Base-by-base conservation (phyloP, 2,888 invertebrate species). In the Microplitis deprimator region DNA sequence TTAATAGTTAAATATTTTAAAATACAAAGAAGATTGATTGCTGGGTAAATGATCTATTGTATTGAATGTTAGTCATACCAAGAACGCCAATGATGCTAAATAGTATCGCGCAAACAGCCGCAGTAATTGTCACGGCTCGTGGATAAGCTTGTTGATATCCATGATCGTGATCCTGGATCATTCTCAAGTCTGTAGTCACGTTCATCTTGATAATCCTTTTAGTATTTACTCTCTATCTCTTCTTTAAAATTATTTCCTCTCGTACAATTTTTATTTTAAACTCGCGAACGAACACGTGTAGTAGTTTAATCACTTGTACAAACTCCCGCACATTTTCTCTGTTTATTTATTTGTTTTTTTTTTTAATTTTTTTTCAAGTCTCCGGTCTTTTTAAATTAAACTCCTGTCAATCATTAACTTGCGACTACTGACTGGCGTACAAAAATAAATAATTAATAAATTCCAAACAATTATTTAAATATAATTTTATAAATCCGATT, bases 1-100 rank as follows among this genome's bases (percentile, higher is more conserved):
- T 75, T 6, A 16, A 39, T 71, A 17, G 16, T n/a, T 29, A 69
- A 41, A 40, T 61, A 50, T 68, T 39, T 60, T 29, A 3, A 3
- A 29, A 29, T 29, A 29, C 50, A 13, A 13, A 50, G 3, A 50
- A 50, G 8, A 50, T 50, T 50, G 13, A 50, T 5, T 50, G 13
- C 7, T 16, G 16, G 10, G 8, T 6, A 8, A 62, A 17, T 62
- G n/a, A 16, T 62, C 17, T 41, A 60, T 60, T 59, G 16, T 50
- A 68, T 62, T 73, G 50, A 68, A 70, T 67, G 62, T 62, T 76
- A 39, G 68, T 77, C 81, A 81, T 84, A 96, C 96, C 96, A 78
- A 94, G 91, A 79, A 96, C 93, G 79, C 96, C 96, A 67, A 96
- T 91, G 76, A 95, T 90, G 86, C 94, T 94, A 91, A 96, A 96